Percentiles rank a stretch among this genome's conserved stretches.
These are phyloP conservation scores for Chionis minor DNA, from an alignment of 2,113 vertebrate genomes.

Conservation along the genomic window DNA sequence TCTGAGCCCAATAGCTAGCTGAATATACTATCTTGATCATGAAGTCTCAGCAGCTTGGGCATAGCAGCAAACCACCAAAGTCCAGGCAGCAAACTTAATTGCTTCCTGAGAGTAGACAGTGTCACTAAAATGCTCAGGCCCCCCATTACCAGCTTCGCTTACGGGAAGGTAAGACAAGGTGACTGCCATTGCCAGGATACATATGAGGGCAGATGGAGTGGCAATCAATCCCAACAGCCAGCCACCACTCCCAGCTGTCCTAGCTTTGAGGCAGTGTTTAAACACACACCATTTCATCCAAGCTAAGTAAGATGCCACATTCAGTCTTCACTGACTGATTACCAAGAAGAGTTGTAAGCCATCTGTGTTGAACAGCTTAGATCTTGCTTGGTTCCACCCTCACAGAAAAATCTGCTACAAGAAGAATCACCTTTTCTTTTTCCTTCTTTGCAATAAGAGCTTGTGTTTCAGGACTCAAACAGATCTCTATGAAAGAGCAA, in stretches of 20 bases:
- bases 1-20: neutral
- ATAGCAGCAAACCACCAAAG: neutral
- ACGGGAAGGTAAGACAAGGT: neutral
- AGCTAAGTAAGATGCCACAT: neutral
- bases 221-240: neutral
- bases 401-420: neutral
- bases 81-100: neutral
- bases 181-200: accelerated
- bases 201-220: neutral
- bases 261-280: neutral
- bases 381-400: neutral
- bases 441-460: neutral
- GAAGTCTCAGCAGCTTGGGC: neutral
- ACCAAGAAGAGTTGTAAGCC: neutral
- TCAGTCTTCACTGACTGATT: neutral
- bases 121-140: neutral
- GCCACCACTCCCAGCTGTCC: too few relatives aligned
- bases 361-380: neutral
- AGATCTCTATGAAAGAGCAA: neutral
- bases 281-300: neutral
- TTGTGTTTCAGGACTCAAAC: neutral
- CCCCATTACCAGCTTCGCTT: neutral
- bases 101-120: too few relatives aligned
- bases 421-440: neutral
- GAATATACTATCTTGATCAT: neutral